Base-by-base conservation (phyloP, 2,888 invertebrate species). In the Gibbula magus region DNA sequence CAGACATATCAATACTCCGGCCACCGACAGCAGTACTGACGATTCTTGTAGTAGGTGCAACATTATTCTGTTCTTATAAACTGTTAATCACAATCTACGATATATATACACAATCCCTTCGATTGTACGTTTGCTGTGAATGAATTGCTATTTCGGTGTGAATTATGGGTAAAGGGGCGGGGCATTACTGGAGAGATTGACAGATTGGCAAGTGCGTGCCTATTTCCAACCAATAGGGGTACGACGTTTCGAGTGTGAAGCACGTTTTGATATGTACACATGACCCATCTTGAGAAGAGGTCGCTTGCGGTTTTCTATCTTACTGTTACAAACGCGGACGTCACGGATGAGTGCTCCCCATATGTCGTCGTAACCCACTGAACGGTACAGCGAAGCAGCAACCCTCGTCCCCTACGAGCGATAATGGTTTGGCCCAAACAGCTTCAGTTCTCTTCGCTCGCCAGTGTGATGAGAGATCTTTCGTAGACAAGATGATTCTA, bases 151-250 rank as follows among this genome's bases (percentile, higher is more conserved):
- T 61, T 61, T 61, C 29, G 29, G 61, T 61, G 61, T 82, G 83
- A 77, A 83, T 85, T 83, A 78, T 85, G 83, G 84, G 84, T 81
- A 85, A 80, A 74, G 78, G 70, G 85, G 85, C 85, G 85, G 85
- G 66, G 80, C 61, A 66, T 80, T 75, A 35, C 18, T 75, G 66
- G 61, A 51, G 39, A 29, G 53, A 70, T 79, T 74, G 79, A 79
- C 77, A 78, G 78, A 79, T 67, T 78, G 25, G 29, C 29, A 61
- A 61, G 61, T 61, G 29, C 61, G 61, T 61, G 29, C 61, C 61
- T 61, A 61, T 61, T 61, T 25, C 18, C 29, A 61, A 18, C 61
- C 61, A 61, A 61, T 61, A 61, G 61, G 61, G 61, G 61, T 61
- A 61, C 25, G 25, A 25, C 29, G 18, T 61, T 61, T 29, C 29